These are phyloP conservation scores for Platyura marginata DNA, from an alignment of 1,140 invertebrate genomes.

Conservation along the genomic window DNA sequence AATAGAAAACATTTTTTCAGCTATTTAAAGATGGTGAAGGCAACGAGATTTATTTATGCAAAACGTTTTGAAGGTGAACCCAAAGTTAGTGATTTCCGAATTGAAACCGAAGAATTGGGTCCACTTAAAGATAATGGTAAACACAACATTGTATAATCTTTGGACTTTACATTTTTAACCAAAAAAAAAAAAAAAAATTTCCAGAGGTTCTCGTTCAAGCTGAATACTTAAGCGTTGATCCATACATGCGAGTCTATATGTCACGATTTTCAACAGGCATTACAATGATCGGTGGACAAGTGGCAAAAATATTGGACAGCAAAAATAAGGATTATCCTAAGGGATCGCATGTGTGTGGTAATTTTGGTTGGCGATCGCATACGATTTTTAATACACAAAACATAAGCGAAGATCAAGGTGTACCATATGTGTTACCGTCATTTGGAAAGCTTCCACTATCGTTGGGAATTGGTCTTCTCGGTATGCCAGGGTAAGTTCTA, in stretches of 20 bases:
- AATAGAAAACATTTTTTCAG: too few species aligned
- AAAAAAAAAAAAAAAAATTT: too few species aligned
- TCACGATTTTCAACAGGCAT: constrained; percentile 27
- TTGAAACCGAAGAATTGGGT: constrained; percentile 42
- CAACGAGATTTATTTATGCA: constrained; percentile 36
- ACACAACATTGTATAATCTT: too few species aligned
- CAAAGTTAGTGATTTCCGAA: constrained; percentile 37
- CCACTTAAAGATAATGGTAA: constrained; percentile 35
- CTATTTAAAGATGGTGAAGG: constrained; percentile 8
- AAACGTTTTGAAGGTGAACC: constrained; percentile 43
- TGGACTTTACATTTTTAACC: too few species aligned
- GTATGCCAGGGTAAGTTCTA: constrained; percentile 19
- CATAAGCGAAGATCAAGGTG: neutral
- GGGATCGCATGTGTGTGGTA: constrained; percentile 29
- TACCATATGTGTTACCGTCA: constrained; percentile 16
- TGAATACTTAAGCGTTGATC: constrained; percentile 48
- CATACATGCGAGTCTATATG: constrained; percentile 43
- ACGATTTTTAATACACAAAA: constrained; percentile 17
- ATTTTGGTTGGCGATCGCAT: constrained; percentile 35
- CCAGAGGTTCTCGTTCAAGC: constrained; percentile 47
- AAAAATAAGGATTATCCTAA: constrained; percentile 32
- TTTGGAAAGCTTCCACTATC: constrained; percentile 16
- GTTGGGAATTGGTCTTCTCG: constrained; percentile 16
- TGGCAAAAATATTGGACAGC: constrained; percentile 35
- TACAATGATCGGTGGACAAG: constrained; percentile 42